A percentile compares a stretch with the other conserved stretches of the same genome.
Conservation (phyloP, 2,113 vertebrate genomes). For the Synchiropus splendidus region DNA sequence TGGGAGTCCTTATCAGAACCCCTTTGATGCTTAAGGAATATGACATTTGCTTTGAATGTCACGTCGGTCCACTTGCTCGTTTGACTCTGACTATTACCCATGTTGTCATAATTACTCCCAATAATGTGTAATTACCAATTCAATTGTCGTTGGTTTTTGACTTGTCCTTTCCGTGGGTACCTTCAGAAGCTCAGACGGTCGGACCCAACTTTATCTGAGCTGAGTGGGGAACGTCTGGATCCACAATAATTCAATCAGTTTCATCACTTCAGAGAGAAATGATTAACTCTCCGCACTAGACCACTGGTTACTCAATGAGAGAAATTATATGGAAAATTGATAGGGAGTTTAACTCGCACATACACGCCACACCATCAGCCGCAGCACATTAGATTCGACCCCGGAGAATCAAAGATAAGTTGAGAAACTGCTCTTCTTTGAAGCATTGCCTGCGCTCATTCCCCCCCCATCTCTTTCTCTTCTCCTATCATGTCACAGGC, state of each 20-base stretch:
- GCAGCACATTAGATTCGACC: slow-evolving; percentile 30
- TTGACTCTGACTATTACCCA: slow-evolving; percentile 19
- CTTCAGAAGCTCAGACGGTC: slow-evolving; percentile 26
- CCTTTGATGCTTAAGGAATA: slow-evolving; percentile 53
- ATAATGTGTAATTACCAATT: slow-evolving; percentile 25
- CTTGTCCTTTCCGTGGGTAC: slow-evolving; percentile 11
- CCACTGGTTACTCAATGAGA: slow-evolving; percentile 54
- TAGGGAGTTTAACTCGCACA: slow-evolving; percentile 45
- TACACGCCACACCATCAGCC: slow-evolving; percentile 14
- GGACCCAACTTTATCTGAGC: slow-evolving; percentile 53
- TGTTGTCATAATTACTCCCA: slow-evolving; percentile 44
- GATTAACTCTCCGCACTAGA: slow-evolving; percentile 55
- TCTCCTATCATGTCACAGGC: slow-evolving; percentile 58
- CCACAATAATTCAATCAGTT: slow-evolving; percentile 65
- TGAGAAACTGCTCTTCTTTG: slow-evolving; percentile 44
- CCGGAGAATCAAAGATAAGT: slow-evolving; percentile 51
- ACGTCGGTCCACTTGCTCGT: slow-evolving; percentile 34
- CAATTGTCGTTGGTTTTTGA: slow-evolving; percentile 19
- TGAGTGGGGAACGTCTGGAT: slow-evolving; percentile 28
- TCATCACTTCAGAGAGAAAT: slow-evolving; percentile 65
- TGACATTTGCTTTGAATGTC: slow-evolving; percentile 15
- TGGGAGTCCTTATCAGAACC: slow-evolving; percentile 52
- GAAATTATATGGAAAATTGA: slow-evolving; percentile 63
- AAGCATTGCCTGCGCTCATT: slow-evolving; percentile 38
- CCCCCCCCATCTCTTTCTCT: not conserved